Conservation (phyloP, 2,113 vertebrate species). For the Callionymus lyra region DNA sequence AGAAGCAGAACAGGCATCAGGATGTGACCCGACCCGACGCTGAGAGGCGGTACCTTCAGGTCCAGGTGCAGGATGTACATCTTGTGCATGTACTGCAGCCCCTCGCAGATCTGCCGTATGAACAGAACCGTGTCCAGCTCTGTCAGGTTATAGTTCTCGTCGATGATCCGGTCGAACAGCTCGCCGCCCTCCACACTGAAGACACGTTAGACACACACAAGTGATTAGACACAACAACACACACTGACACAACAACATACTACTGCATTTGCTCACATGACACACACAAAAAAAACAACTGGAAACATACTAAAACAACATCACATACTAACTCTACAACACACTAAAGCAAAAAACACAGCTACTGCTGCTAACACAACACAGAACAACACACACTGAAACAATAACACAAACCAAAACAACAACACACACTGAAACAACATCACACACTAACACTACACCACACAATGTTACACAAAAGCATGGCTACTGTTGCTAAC, state of each 20-base stretch:
- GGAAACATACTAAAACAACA: too few relatives aligned
- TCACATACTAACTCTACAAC: too few relatives aligned
- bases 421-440: too few relatives aligned
- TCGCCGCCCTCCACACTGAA: slow-evolving; percentile 90
- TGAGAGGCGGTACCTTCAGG: slow-evolving; percentile 76
- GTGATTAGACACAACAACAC: background rate
- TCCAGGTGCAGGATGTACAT: slow-evolving; percentile 97
- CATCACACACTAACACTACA: too few relatives aligned
- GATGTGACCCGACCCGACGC: background rate
- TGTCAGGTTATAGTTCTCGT: slow-evolving; percentile 84
- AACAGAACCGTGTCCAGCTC: slow-evolving; percentile 90
- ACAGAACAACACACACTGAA: background rate
- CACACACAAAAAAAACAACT: too few relatives aligned
- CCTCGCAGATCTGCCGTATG: slow-evolving; percentile 88
- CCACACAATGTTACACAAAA: too few relatives aligned
- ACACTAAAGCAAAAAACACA: too few relatives aligned
- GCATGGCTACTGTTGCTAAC: too few relatives aligned
- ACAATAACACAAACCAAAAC: background rate
- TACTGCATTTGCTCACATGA: too few relatives aligned
- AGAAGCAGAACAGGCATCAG: background rate
- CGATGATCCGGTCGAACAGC: slow-evolving; percentile 93
- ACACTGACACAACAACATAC: too few relatives aligned
- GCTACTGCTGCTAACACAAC: background rate
- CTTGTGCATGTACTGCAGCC: slow-evolving; percentile 92
- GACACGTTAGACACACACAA: slow-evolving; percentile 22